A percentile compares a stretch with the other conserved stretches of the same genome.
These are phyloP conservation scores for Melipona beecheii DNA, from an alignment of 2,888 invertebrate genomes.

Conservation along the genomic window DNA sequence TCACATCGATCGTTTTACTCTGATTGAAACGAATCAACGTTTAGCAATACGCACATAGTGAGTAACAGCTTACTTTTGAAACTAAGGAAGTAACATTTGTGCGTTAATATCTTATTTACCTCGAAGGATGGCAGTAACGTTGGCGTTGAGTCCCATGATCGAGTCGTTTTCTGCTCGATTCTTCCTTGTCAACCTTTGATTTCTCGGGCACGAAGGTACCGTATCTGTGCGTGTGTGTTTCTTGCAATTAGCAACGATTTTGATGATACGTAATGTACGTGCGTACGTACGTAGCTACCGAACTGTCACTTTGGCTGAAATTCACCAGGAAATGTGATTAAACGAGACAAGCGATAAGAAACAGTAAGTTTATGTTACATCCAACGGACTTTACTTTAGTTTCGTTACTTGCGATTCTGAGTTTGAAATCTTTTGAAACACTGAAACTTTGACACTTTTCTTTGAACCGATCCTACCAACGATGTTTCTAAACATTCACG, in stretches of 20 bases:
- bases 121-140: conserved; percentile 67
- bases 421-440: neutral
- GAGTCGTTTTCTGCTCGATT: neutral
- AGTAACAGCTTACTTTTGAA: too few relatives aligned
- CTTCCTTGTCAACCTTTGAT: neutral
- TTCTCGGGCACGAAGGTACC: neutral
- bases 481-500: too few relatives aligned
- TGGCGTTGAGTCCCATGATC: conserved; percentile 69
- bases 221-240: neutral
- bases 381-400: neutral
- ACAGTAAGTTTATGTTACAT: neutral
- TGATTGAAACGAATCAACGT: neutral
- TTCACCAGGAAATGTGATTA: neutral
- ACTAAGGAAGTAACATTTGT: too few relatives aligned
- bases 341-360: neutral
- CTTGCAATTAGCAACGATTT: neutral
- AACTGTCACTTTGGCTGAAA: neutral
- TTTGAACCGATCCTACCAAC: too few relatives aligned
- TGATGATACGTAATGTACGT: neutral
- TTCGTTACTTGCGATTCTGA: neutral
- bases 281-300: neutral
- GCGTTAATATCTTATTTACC: conserved; percentile 60
- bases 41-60: neutral
- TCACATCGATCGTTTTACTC: neutral
- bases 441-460: too few relatives aligned